Conservation (phyloP, 2,113 vertebrate genomes). For the Pandion haliaetus region DNA sequence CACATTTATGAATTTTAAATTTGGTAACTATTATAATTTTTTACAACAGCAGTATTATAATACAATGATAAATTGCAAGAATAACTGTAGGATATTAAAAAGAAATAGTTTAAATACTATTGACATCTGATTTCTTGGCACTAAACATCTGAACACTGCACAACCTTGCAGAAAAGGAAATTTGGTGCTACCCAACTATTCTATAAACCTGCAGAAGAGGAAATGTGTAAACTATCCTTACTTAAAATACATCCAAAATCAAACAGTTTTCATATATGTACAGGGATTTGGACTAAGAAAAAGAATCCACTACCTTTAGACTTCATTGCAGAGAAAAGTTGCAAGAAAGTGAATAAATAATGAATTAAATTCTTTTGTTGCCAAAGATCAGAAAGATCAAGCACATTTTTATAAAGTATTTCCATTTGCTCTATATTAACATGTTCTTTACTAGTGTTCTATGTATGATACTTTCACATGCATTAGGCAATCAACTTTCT, state of each 20-base stretch:
- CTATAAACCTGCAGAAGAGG: not conserved
- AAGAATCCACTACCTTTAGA: not conserved
- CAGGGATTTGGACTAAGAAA: not conserved
- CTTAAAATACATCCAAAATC: not conserved
- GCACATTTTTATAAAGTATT: not conserved
- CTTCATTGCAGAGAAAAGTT: not conserved
- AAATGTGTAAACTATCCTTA: not conserved
- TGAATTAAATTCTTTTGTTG: not conserved
- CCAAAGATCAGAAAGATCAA: not conserved
- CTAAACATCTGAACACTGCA: not conserved
- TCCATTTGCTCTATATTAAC: not conserved
- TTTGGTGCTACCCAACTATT: not conserved
- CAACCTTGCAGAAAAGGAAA: not conserved
- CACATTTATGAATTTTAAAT: not conserved
- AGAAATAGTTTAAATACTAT: not conserved
- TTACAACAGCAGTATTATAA: not conserved
- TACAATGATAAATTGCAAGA: not conserved
- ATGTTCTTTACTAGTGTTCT: not conserved
- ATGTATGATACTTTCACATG: not conserved
- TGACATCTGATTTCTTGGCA: not conserved
- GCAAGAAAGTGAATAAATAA: not conserved
- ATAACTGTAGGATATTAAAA: not conserved
- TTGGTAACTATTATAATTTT: not conserved
- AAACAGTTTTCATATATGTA: not conserved
- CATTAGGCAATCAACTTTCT: not conserved